Evolutionary conservation across 2,797 vertebrate genomes (phyloP).

Genomic region (Cossypha heuglini): DNA sequence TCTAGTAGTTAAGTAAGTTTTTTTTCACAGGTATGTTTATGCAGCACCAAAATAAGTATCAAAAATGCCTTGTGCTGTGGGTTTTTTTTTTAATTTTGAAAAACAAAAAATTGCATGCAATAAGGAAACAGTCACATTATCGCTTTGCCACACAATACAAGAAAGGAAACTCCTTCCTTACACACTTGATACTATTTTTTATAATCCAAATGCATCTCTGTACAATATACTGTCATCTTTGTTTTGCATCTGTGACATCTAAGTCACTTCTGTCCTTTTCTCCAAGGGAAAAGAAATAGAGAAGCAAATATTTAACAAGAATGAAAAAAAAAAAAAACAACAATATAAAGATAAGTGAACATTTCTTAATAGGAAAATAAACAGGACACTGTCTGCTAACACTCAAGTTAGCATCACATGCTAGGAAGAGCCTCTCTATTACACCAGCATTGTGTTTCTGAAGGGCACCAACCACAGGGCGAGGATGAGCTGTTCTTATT

Average conservation of each 20-base stretch:
- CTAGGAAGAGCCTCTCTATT: neutral
- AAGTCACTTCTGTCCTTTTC: neutral
- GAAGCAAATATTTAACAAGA: neutral
- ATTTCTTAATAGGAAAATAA: neutral
- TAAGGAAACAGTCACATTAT: neutral
- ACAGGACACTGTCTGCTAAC: neutral
- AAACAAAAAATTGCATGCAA: neutral
- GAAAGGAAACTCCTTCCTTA: neutral
- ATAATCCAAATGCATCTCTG: neutral
- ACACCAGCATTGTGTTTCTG: neutral
- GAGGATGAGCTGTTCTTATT: constrained; percentile 20
- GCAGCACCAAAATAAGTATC: neutral
- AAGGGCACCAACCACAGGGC: neutral
- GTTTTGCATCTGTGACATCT: neutral
- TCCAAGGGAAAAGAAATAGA: neutral
- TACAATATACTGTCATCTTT: neutral
- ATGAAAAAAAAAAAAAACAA: neutral
- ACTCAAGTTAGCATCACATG: neutral
- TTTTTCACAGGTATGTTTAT: neutral
- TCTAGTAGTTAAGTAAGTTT: neutral
- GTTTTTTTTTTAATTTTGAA: neutral
- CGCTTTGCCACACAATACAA: neutral
- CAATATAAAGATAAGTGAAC: neutral
- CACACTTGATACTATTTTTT: neutral
- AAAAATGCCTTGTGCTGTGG: neutral